phyloP scores from a whole-genome alignment of 2,888 invertebrate species.

The Nasonia oneida region DNA sequence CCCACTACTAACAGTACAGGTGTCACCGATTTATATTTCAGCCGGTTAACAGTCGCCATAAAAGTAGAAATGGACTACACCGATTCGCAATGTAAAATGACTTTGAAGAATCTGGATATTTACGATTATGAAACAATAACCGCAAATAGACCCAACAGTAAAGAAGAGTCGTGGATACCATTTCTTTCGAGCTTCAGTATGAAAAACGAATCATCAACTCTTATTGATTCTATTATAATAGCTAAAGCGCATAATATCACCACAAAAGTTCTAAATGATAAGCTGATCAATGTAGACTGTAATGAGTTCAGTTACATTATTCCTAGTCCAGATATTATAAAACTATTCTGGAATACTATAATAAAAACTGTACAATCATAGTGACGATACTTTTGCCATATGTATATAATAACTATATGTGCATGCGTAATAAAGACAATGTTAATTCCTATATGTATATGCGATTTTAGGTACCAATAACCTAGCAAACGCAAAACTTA shows the following conservation, averaged over 20 bases:
- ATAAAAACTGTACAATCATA: neutral
- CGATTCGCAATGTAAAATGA: neutral
- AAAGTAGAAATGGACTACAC: neutral
- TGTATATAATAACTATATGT: too few relatives aligned
- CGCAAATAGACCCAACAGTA: neutral
- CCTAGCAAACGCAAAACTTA: too few relatives aligned
- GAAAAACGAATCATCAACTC: neutral
- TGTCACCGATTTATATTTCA: neutral
- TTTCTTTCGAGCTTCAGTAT: neutral
- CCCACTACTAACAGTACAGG: neutral
- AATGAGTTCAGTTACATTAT: neutral
- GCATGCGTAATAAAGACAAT: too few relatives aligned
- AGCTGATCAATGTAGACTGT: neutral
- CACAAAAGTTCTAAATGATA: neutral
- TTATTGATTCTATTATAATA: neutral
- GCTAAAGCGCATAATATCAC: neutral
- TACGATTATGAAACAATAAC: neutral
- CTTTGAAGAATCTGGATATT: neutral
- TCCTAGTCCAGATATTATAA: neutral
- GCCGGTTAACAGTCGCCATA: neutral
- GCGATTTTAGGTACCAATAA: too few relatives aligned
- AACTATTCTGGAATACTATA: neutral
- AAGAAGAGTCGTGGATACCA: too few relatives aligned
- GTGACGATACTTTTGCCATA: too few relatives aligned
- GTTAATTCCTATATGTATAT: too few relatives aligned